Evolutionary conservation across 2,888 invertebrate genomes (phyloP).

Genomic region (Macrostomum cliftonense): DNA sequence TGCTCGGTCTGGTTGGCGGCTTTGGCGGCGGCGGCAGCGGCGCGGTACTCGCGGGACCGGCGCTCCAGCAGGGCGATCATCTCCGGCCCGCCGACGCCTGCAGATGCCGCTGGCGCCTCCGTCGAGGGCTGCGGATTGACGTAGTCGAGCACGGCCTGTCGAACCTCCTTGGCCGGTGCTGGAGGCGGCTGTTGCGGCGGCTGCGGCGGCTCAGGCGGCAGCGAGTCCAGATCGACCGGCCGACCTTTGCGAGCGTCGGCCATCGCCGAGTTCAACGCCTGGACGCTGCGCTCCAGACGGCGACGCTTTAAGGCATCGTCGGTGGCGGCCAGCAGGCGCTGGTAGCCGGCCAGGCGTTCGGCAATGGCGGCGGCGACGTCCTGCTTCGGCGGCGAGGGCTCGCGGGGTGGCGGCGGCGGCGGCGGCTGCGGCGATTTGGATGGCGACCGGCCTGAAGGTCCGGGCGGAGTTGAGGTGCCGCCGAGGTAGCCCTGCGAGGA

Average conservation of each 20-base stretch:
- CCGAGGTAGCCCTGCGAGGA: neutral
- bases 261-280: constrained; percentile 1
- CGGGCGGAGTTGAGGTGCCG: neutral
- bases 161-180: neutral
- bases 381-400: neutral
- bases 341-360: neutral
- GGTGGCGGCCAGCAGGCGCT: constrained; percentile 2
- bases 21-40: constrained; percentile 6
- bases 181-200: neutral
- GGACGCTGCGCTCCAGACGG: constrained; percentile 4
- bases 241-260: constrained; percentile 1
- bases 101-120: neutral
- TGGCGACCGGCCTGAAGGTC: neutral
- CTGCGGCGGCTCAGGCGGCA: constrained; percentile 4
- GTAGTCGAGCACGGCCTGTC: neutral
- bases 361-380: neutral
- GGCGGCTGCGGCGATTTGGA: neutral
- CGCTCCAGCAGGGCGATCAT: neutral
- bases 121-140: neutral
- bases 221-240: constrained; percentile 1
- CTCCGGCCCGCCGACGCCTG: neutral
- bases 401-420: no score
- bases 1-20: neutral
- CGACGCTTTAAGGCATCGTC: neutral
- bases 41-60: constrained; percentile 6